phyloP scores from a whole-genome alignment of 2,888 invertebrate species.

The Carpatolechia fugitivella region DNA sequence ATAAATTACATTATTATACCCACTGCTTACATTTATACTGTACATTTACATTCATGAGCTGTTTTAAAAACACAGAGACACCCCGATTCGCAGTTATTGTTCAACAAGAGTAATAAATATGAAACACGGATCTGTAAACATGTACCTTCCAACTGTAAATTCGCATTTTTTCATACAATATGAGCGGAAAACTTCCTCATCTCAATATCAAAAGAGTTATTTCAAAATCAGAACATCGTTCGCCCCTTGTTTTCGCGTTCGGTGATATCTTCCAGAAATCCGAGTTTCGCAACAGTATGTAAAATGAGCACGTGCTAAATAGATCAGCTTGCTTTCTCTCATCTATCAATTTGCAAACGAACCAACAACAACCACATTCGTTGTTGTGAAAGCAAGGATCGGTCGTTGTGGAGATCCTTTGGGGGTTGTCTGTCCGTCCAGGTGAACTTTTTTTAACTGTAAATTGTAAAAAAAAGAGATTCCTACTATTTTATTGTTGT shows the following conservation, averaged over 20 bases:
- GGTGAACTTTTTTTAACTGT: too few species aligned
- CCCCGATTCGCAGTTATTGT: slow-evolving; percentile 57
- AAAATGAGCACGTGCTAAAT: slow-evolving; percentile 52
- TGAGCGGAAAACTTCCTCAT: slow-evolving; percentile 48
- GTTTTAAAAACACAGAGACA: slow-evolving; percentile 44
- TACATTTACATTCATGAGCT: slow-evolving; percentile 54
- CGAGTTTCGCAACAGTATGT: slow-evolving; percentile 49
- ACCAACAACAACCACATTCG: too few species aligned
- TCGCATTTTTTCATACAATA: slow-evolving; percentile 37
- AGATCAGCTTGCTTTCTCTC: slow-evolving; percentile 55
- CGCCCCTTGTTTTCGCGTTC: slow-evolving; percentile 40
- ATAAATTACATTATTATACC: too few species aligned
- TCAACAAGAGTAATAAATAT: slow-evolving; percentile 66
- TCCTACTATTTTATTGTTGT: too few species aligned
- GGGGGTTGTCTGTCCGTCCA: too few species aligned
- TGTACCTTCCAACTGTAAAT: slow-evolving; percentile 37
- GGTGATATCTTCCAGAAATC: slow-evolving; percentile 53
- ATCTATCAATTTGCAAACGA: slow-evolving; percentile 30
- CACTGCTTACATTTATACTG: too few species aligned
- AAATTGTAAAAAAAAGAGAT: too few species aligned
- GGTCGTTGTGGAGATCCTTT: too few species aligned
- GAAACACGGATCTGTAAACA: slow-evolving; percentile 43
- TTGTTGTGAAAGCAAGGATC: too few species aligned
- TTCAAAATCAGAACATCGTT: slow-evolving; percentile 43
- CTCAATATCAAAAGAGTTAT: slow-evolving; percentile 39